Conservation (phyloP, 2,113 vertebrate species). For the Ovis aries region DNA sequence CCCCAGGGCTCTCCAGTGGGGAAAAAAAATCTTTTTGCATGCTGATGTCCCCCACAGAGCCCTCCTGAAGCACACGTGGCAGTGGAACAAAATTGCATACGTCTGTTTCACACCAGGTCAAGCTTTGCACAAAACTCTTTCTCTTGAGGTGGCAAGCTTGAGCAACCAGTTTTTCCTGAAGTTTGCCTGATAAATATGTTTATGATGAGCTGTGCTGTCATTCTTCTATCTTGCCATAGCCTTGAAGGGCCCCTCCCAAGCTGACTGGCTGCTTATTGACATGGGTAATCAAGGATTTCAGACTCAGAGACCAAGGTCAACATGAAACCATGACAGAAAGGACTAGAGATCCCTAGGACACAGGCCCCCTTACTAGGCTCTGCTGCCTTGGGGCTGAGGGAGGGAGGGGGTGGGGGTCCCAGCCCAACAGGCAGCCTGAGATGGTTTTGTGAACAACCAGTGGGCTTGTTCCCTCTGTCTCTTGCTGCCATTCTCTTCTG, state of each 20-base stretch:
- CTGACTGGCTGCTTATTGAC: neutral
- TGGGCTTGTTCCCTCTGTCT: neutral
- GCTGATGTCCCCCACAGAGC: neutral
- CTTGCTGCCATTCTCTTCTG: neutral
- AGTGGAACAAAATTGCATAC: neutral
- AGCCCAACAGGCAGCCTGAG: neutral
- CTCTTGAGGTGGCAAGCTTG: constrained; percentile 25
- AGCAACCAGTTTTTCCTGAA: constrained; percentile 62
- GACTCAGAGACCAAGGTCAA: constrained; percentile 26
- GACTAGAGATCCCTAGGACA: neutral
- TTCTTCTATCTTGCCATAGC: neutral
- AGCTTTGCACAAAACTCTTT: constrained; percentile 28
- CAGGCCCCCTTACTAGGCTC: neutral
- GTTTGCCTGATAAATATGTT: constrained; percentile 1
- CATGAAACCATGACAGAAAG: neutral
- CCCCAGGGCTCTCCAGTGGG: neutral
- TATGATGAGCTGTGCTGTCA: constrained; percentile 40
- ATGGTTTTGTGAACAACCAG: constrained; percentile 22
- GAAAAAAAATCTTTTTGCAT: neutral
- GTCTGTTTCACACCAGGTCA: neutral
- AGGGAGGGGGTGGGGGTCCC: neutral
- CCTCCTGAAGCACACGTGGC: neutral
- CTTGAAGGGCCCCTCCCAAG: constrained; percentile 22
- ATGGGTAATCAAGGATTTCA: constrained; percentile 32
- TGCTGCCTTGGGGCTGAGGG: neutral